Evolutionary conservation across 2,113 vertebrate species (phyloP).

Genomic region (Gallinago jamesoni): DNA sequence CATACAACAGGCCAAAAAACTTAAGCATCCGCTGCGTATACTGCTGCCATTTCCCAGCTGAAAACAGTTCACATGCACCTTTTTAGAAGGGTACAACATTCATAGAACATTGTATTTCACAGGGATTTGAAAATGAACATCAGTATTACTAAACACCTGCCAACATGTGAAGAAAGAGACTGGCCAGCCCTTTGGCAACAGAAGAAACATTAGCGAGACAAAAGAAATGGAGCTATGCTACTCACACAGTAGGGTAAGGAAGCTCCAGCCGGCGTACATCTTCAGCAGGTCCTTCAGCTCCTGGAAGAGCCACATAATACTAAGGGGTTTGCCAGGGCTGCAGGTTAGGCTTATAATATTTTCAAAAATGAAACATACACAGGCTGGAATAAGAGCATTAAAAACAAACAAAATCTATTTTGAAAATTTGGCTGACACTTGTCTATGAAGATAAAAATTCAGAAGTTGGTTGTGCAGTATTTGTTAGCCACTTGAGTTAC

Average conservation of each 20-base stretch:
- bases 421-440: not conserved
- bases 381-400: not conserved
- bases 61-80: not conserved
- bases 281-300: not conserved
- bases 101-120: not conserved
- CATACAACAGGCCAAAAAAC: not conserved
- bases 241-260: not conserved
- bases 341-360: not conserved
- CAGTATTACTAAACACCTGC: not conserved
- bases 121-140: not conserved
- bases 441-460: not conserved
- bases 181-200: not conserved
- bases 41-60: not conserved
- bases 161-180: not conserved
- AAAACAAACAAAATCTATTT: not conserved
- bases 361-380: not conserved
- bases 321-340: not conserved
- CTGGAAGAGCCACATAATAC: not conserved
- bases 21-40: not conserved
- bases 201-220: not conserved
- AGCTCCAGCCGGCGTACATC: rapidly evolving
- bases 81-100: not conserved
- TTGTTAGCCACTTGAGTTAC: not conserved
- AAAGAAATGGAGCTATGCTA: not conserved
- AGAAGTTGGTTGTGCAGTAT: not conserved